These are phyloP conservation scores for Dasypolia templi DNA, from an alignment of 2,888 invertebrate genomes.

Conservation along the genomic window DNA sequence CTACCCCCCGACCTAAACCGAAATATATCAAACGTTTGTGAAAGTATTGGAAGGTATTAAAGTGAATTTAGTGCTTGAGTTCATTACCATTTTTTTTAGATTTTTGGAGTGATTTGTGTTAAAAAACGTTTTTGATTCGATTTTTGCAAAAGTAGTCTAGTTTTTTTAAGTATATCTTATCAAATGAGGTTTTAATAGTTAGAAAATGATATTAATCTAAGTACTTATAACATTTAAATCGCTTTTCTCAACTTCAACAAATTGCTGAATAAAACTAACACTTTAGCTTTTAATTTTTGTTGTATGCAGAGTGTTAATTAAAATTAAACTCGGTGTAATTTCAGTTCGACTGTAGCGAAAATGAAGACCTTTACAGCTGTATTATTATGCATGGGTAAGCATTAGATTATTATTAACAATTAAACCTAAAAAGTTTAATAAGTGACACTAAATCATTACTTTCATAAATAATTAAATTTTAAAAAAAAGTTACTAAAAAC, in stretches of 20 bases:
- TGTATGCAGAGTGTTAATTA: conserved; percentile 58
- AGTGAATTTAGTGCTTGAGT: conserved; percentile 58
- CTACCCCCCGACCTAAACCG: conserved; percentile 77
- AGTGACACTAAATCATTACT: too few relatives aligned
- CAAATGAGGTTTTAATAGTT: too few relatives aligned
- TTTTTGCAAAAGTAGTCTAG: background rate
- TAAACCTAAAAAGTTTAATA: background rate
- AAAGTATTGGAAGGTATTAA: conserved; percentile 86
- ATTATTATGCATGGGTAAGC: conserved; percentile 85
- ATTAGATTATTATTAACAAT: background rate
- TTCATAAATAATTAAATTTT: background rate
- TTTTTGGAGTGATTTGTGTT: conserved; percentile 39
- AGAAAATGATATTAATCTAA: background rate
- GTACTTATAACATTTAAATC: background rate
- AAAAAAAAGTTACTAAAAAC: background rate
- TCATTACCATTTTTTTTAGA: conserved; percentile 41
- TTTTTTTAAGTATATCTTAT: background rate
- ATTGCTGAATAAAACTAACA: too few relatives aligned
- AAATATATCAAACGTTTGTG: conserved; percentile 77
- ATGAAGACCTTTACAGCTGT: conserved; percentile 83
- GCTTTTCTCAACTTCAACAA: too few relatives aligned
- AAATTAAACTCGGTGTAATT: conserved; percentile 73
- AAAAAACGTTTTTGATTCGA: background rate
- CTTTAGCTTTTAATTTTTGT: background rate
- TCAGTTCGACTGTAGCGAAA: conserved; percentile 86